Evolutionary conservation across 2,797 vertebrate species (phyloP), one percentile per base, ranked within the genome.

Genomic region (Chromis chromis): DNA sequence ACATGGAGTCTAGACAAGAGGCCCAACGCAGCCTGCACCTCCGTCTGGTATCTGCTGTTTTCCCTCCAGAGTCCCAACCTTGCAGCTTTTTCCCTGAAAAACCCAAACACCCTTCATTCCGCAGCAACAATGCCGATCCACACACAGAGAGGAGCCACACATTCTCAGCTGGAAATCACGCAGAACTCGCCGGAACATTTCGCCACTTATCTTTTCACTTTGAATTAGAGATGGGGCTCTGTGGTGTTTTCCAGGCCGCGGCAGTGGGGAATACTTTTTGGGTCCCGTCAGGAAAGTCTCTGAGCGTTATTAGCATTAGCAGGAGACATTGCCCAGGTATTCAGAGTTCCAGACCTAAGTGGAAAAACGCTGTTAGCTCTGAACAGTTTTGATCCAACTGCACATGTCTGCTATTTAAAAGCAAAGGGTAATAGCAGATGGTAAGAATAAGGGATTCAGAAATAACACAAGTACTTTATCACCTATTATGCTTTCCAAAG

Each of bases 151-250:
- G 71, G 57, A 86, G 70, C 79, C 82, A 33, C 84, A 68, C 84
- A 73, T 92, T 92, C 89, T 86, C 84, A 72, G 82, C 73, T 90
- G 88, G 89, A 92, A 93, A 82, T 88, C 84, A 75, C 54, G 67
- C 76, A 44, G 86, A 91, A 90, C 81, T 84, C 36, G 62, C 79
- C 76, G 69, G 82, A 92, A 91, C 87, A 76, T 88, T 91, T 87
- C 25, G 16, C 74, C 88, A 91, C 87, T 93, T 92, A 90, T 90
- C 89, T 92, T 92, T 94, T 93, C 92, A 92, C 88, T 93, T 89
- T 79, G 82, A 90, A 91, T 93, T 91, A 94, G 80, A 60, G 85
- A 89, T 84, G 85, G 70, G 63, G 72, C 80, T 60, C 42, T 14
- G 76, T 25, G 4, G 87, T 44, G 62, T 90, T 91, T 90, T 89